Base-by-base conservation (phyloP, 1,140 invertebrate genomes). In the Hypsibius dujardini region DNA sequence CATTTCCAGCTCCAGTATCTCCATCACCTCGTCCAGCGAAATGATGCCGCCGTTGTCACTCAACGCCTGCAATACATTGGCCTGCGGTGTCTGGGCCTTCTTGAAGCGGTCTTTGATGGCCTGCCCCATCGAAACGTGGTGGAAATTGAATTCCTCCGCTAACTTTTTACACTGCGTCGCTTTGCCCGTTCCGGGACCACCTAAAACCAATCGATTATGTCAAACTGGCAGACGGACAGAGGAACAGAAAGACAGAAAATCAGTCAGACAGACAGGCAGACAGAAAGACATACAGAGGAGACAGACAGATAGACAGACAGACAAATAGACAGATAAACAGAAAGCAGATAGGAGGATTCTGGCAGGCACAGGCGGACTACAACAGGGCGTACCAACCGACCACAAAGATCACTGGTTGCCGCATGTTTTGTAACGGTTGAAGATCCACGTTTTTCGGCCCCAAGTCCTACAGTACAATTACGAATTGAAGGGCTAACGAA, bases 61-160 rank as follows among this genome's bases (percentile, higher is more conserved):
- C 62, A 42, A 3, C 45, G 12, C 7, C 45, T 67, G 62, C 62
- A 67, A 42, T 3, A 7, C 3, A 42, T 67, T 67, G 42, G 62
- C 62, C 3, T 67, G 62, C 12, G 7, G 7, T 42, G 62, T 67
- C 62, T 67, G 62, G 3, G 7, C 62, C 3, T 14, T 42, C 3
- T 42, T 7, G 42, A 67, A 67, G 3, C 3, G 7, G 62, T 67
- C 62, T 42, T 42, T 67, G 7, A 67, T 42, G 42, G 7, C 7
- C 7, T 67, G 62, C 3, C 62, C 62, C 62, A 67, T 67, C 12
- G 62, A 67, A 42, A 67, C 45, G 45, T 67, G 62, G 62, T 67
- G 62, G 7, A 67, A 3, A 42, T 67, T 42, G 42, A 67, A 67
- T 3, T 67, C 62, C 45, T 67, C 62, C 62, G 62, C 62, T 67